Conservation (phyloP, 2,888 invertebrate species). For the Lomographa bimaculata region DNA sequence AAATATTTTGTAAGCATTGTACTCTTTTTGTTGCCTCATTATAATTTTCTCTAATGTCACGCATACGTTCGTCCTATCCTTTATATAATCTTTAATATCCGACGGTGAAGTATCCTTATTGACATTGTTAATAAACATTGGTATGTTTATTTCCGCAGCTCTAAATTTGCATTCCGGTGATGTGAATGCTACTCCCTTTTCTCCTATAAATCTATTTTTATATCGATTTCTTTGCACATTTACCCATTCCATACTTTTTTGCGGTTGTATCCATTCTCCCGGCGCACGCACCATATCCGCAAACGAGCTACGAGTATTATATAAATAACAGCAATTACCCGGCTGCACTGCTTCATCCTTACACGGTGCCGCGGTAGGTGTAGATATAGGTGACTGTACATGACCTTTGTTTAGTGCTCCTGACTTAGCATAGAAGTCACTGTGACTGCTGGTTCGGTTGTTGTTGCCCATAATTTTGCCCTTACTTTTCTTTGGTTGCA, state of each 20-base stretch:
- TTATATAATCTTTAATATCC: not conserved
- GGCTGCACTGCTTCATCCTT: too few relatives aligned
- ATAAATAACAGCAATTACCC: too few relatives aligned
- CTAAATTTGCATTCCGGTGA: conserved; percentile 1
- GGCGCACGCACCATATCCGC: too few relatives aligned
- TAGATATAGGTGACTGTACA: too few relatives aligned
- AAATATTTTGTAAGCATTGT: conserved; percentile 1
- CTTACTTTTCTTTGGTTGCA: too few relatives aligned
- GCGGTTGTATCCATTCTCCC: too few relatives aligned
- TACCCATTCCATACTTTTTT: not conserved
- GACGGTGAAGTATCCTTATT: not conserved
- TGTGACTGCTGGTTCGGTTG: too few relatives aligned
- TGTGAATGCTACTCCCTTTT: not conserved
- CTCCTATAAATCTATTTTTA: conserved; percentile 2
- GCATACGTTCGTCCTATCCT: not conserved
- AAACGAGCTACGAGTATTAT: too few relatives aligned
- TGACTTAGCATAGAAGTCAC: too few relatives aligned
- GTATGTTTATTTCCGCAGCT: not conserved
- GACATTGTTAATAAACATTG: conserved; percentile 2
- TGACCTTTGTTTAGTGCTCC: too few relatives aligned
- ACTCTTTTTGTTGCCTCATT: conserved; percentile 1
- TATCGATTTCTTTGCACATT: not conserved
- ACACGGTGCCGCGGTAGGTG: too few relatives aligned
- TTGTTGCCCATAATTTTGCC: too few relatives aligned
- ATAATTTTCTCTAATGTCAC: not conserved